phyloP scores from a whole-genome alignment of 2,888 invertebrate genomes.

The Cerastis rubricosa region DNA sequence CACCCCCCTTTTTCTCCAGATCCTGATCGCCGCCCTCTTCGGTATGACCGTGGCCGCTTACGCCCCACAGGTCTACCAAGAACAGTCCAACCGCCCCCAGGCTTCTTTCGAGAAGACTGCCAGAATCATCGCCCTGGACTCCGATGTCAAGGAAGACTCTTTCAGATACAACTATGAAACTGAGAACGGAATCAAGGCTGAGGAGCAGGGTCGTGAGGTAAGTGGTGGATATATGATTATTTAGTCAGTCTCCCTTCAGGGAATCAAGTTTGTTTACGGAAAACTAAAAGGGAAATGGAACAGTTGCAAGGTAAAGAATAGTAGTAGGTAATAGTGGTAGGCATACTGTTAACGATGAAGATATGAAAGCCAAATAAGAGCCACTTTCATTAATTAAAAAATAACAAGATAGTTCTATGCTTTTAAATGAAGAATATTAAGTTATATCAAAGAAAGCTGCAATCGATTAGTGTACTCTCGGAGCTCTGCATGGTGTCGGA shows the following conservation, averaged over 20 bases:
- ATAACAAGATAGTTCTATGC: too few relatives aligned
- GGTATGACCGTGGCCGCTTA: slow-evolving; percentile 82
- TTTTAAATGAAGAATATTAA: neutral
- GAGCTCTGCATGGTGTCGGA: too few relatives aligned
- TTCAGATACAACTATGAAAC: slow-evolving; percentile 88
- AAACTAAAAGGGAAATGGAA: neutral
- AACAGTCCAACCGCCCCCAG: slow-evolving; percentile 86
- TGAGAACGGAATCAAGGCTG: slow-evolving; percentile 88
- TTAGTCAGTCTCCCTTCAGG: neutral
- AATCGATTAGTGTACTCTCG: neutral
- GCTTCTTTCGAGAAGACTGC: slow-evolving; percentile 83
- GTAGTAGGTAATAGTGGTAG: too few relatives aligned
- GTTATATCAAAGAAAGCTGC: neutral
- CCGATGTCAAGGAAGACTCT: slow-evolving; percentile 86
- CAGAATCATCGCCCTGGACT: slow-evolving; percentile 83
- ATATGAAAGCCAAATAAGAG: neutral
- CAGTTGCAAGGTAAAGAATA: neutral
- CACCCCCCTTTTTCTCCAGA: slow-evolving; percentile 67
- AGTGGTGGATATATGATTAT: slow-evolving; percentile 34
- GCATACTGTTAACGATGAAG: neutral
- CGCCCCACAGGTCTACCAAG: slow-evolving; percentile 77
- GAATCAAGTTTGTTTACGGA: neutral
- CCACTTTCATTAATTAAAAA: neutral
- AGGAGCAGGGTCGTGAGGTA: slow-evolving; percentile 88
- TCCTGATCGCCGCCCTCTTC: slow-evolving; percentile 84